These are phyloP conservation scores for Trissoscelio sp. DNA, from an alignment of 2,888 invertebrate genomes.

Conservation along the genomic window DNA sequence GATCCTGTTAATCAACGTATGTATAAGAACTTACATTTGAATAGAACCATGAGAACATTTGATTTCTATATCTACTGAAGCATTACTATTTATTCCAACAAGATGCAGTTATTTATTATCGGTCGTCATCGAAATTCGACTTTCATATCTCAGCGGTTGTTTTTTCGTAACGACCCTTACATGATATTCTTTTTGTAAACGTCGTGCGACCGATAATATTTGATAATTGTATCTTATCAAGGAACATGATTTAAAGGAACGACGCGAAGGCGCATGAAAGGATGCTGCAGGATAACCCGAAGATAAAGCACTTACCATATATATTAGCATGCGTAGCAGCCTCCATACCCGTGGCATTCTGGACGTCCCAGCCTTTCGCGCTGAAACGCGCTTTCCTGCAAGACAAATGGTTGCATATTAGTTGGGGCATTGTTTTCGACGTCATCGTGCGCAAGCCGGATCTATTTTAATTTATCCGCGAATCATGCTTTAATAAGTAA, in stretches of 20 bases:
- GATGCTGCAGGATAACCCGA: slow-evolving; percentile 36
- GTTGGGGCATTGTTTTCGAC: slow-evolving; percentile 54
- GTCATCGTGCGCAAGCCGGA: slow-evolving; percentile 72
- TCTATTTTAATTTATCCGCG: slow-evolving; percentile 76
- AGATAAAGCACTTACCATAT: slow-evolving; percentile 79
- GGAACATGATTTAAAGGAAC: slow-evolving; percentile 61
- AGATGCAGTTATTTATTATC: slow-evolving; percentile 18
- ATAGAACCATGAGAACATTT: neutral
- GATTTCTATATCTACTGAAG: neutral
- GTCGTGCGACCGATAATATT: slow-evolving; percentile 63
- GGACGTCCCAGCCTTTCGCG: slow-evolving; percentile 82
- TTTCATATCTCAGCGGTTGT: slow-evolving; percentile 11
- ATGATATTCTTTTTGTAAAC: slow-evolving; percentile 40
- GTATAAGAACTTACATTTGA: neutral
- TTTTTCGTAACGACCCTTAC: slow-evolving; percentile 20
- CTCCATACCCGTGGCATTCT: slow-evolving; percentile 83
- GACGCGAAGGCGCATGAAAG: slow-evolving; percentile 45
- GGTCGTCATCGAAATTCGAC: slow-evolving; percentile 51
- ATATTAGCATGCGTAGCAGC: slow-evolving; percentile 83
- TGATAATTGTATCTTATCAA: slow-evolving; percentile 64
- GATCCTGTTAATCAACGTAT: neutral
- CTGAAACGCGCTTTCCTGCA: slow-evolving; percentile 79
- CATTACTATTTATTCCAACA: slow-evolving; percentile 22
- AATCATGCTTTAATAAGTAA: slow-evolving; percentile 79
- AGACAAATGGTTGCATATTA: slow-evolving; percentile 66